A percentile compares a stretch with the other conserved stretches of the same genome.
Evolutionary conservation across 2,113 vertebrate genomes (phyloP).

Genomic region (Aspidoscelis tigris): DNA sequence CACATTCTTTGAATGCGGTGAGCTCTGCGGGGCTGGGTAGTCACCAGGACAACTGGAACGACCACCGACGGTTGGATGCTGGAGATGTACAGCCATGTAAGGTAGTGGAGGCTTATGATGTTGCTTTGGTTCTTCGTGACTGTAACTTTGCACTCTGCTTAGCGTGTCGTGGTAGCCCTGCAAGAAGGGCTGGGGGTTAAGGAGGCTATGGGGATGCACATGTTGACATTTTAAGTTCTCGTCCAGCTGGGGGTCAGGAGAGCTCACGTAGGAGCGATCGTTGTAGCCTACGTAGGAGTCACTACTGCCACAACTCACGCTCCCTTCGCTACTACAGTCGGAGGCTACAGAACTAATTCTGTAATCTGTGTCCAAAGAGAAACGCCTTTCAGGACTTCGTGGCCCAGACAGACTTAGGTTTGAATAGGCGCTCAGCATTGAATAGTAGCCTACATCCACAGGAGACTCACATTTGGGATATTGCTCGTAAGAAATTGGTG

Average conservation of each 20-base stretch:
- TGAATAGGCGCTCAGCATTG: slow-evolving; percentile 87
- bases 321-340: slow-evolving; percentile 94
- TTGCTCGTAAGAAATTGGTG: slow-evolving; percentile 84
- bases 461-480: slow-evolving; percentile 95
- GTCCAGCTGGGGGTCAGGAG: slow-evolving; percentile 84
- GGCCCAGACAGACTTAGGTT: slow-evolving; percentile 84
- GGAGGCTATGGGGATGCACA: slow-evolving; percentile 77
- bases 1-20: slow-evolving; percentile 74
- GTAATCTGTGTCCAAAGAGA: slow-evolving; percentile 86
- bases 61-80: slow-evolving; percentile 79
- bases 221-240: slow-evolving; percentile 85
- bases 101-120: slow-evolving; percentile 85
- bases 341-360: slow-evolving; percentile 88
- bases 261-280: slow-evolving; percentile 86
- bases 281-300: slow-evolving; percentile 87
- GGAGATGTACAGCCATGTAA: slow-evolving; percentile 84
- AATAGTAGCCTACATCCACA: slow-evolving; percentile 90
- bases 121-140: slow-evolving; percentile 85
- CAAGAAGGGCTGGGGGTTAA: slow-evolving; percentile 74
- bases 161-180: slow-evolving; percentile 84
- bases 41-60: slow-evolving; percentile 91
- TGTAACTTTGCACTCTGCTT: slow-evolving; percentile 82
- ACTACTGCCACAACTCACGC: slow-evolving; percentile 89
- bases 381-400: slow-evolving; percentile 87
- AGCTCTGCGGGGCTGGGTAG: slow-evolving; percentile 79